Evolutionary conservation across 2,113 vertebrate species (phyloP).

Genomic region (Aegotheles bennettii): DNA sequence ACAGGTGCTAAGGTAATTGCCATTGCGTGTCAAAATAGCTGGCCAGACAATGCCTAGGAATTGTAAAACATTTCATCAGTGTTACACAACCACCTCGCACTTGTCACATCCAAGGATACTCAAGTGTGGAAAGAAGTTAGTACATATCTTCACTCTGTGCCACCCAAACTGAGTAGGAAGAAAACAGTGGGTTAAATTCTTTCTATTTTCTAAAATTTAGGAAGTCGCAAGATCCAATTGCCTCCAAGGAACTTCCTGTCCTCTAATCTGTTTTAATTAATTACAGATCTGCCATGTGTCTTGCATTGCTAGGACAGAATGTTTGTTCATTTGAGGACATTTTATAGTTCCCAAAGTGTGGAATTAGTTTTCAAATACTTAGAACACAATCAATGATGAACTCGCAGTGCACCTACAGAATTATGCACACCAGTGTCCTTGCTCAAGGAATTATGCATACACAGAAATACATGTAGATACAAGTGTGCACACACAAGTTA

Average conservation of each 20-base stretch:
- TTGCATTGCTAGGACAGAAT: background rate
- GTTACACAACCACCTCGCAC: background rate
- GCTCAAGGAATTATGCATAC: background rate
- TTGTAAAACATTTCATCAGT: background rate
- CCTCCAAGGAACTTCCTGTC: background rate
- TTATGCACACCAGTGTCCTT: background rate
- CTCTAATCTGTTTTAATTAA: background rate
- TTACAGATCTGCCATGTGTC: background rate
- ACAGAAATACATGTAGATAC: background rate
- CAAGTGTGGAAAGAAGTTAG: background rate
- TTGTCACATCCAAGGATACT: background rate
- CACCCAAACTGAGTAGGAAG: background rate
- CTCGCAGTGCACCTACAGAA: background rate
- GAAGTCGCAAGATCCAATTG: background rate
- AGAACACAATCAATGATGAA: background rate
- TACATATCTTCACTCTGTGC: accelerated
- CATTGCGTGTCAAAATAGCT: background rate
- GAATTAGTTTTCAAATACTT: background rate
- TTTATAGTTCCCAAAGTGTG: background rate
- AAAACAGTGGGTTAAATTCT: background rate
- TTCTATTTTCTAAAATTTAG: background rate
- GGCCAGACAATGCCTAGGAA: background rate
- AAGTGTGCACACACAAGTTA: background rate
- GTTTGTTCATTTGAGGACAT: background rate
- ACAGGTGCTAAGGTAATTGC: background rate